A percentile compares a stretch with the other conserved stretches of the same genome.
phyloP scores from a whole-genome alignment of 1,140 invertebrate genomes.

The Protaetia brevitarsis region DNA sequence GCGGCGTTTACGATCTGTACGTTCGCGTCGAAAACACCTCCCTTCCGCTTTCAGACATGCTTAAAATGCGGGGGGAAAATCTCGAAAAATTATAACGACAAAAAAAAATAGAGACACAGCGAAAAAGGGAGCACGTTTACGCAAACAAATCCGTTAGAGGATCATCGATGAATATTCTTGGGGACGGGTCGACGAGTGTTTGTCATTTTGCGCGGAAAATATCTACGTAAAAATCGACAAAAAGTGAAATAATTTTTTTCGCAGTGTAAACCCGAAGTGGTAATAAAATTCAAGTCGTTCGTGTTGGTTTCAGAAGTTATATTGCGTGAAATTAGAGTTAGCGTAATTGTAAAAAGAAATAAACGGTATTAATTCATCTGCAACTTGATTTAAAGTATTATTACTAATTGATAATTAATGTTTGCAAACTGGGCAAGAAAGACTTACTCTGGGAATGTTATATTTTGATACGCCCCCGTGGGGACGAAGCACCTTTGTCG shows the following conservation, averaged over 20 bases:
- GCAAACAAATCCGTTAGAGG: background rate
- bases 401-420: no score
- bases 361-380: no score
- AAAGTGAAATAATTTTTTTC: background rate
- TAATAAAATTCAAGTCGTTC: no score
- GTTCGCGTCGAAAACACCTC: background rate
- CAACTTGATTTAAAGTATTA: no score
- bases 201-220: background rate
- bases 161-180: background rate
- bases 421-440: background rate
- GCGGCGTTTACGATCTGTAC: background rate
- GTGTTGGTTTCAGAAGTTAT: no score
- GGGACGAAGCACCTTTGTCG: slow-evolving; percentile 88
- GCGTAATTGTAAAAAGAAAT: no score
- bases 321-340: no score
- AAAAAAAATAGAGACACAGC: background rate
- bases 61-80: background rate
- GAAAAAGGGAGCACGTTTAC: background rate
- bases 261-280: no score
- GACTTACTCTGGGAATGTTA: slow-evolving; percentile 73
- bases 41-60: background rate
- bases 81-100: background rate
- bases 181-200: background rate
- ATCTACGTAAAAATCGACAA: background rate
- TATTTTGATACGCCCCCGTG: slow-evolving; percentile 53